Evolutionary conservation across 2,113 vertebrate species (phyloP).

Genomic region (Camelus dromedarius): DNA sequence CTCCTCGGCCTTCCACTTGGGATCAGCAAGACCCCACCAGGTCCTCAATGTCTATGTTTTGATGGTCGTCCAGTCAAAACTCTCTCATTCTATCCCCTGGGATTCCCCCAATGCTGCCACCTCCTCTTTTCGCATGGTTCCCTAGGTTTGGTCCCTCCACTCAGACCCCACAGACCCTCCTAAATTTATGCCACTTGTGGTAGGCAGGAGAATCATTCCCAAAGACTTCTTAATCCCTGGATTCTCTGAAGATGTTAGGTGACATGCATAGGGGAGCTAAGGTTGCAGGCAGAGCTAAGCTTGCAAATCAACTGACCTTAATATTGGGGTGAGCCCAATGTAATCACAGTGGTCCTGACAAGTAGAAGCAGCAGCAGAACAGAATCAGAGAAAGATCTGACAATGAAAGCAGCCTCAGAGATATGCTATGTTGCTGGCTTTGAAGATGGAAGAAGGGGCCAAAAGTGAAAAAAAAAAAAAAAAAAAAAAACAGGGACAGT

Average conservation of each 20-base stretch:
- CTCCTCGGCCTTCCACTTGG: not conserved
- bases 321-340: not conserved
- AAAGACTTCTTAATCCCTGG: not conserved
- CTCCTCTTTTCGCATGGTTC: not conserved
- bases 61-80: not conserved
- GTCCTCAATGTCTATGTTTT: not conserved
- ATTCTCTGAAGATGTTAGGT: not conserved
- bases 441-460: not conserved
- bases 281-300: not conserved
- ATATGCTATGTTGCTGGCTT: not conserved
- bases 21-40: not conserved
- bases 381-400: not conserved
- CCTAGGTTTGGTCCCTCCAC: not conserved
- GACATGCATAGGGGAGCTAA: not conserved
- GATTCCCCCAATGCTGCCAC: not conserved
- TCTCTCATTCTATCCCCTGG: not conserved
- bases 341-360: not conserved
- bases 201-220: not conserved
- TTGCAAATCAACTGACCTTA: not conserved
- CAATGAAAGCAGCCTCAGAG: not conserved
- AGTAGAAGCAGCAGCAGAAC: not conserved
- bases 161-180: not conserved
- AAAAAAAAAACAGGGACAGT: too few species aligned
- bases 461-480: not conserved
- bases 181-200: not conserved